phyloP scores from a whole-genome alignment of 2,888 invertebrate genomes.

The Dromius quadrimaculatus region DNA sequence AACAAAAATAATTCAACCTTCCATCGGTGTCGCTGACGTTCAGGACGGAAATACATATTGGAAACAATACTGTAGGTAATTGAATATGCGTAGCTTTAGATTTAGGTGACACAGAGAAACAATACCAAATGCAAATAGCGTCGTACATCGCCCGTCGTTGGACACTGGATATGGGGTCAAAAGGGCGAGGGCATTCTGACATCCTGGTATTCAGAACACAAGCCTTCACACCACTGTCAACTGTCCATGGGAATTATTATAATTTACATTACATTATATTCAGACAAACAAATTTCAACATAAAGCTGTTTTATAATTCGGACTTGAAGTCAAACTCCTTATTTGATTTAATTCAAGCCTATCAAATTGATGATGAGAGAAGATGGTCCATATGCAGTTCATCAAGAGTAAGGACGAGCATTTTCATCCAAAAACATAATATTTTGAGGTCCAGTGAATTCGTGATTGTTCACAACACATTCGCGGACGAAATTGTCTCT shows the following conservation, averaged over 20 bases:
- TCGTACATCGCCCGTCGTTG: slow-evolving; percentile 8
- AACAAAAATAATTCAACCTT: slow-evolving; percentile 27
- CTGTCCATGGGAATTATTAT: background rate
- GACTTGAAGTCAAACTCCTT: too few species aligned
- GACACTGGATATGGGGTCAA: slow-evolving; percentile 22
- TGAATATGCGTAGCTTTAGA: slow-evolving; percentile 42
- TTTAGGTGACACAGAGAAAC: slow-evolving; percentile 48
- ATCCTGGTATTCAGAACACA: slow-evolving; percentile 25
- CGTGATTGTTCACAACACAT: too few species aligned
- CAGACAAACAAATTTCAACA: too few species aligned
- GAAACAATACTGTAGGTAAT: slow-evolving; percentile 43
- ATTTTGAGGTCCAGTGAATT: too few species aligned
- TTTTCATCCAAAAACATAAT: too few species aligned
- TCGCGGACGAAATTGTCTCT: too few species aligned
- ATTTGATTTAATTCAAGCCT: too few species aligned
- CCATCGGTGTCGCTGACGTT: slow-evolving; percentile 18
- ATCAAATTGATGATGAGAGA: too few species aligned
- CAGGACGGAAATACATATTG: slow-evolving; percentile 38
- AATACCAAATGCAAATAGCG: slow-evolving; percentile 46
- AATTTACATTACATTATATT: too few species aligned
- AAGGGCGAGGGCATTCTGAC: slow-evolving; percentile 20
- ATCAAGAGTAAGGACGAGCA: too few species aligned
- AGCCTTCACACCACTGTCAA: slow-evolving; percentile 35
- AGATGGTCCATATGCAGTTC: too few species aligned
- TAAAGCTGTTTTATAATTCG: too few species aligned